These are phyloP conservation scores for Girardinus metallicus DNA, from an alignment of 2,797 vertebrate species.

Conservation along the genomic window DNA sequence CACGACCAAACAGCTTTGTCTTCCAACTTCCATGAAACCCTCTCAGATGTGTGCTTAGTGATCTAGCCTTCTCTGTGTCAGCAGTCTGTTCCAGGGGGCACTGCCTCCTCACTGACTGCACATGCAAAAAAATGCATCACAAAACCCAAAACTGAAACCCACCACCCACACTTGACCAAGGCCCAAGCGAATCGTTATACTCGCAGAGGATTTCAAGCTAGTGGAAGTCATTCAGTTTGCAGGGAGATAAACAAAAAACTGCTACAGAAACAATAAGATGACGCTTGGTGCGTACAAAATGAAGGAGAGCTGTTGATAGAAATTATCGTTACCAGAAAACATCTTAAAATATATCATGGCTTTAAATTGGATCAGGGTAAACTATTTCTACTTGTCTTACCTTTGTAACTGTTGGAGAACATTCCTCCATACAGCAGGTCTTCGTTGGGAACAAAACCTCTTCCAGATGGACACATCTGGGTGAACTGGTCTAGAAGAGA, in stretches of 20 bases:
- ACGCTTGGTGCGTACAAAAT: neutral
- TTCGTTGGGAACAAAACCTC: constrained; percentile 86
- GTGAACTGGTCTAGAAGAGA: constrained; percentile 88
- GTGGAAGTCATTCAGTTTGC: neutral
- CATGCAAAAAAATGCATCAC: neutral
- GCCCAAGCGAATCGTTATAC: neutral
- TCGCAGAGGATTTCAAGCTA: neutral
- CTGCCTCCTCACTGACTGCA: neutral
- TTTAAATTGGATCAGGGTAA: neutral
- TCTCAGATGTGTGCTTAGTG: neutral
- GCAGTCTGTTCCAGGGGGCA: neutral
- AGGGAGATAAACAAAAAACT: neutral
- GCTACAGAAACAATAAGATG: neutral
- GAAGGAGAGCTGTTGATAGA: neutral
- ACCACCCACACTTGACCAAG: neutral
- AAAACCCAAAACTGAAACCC: neutral
- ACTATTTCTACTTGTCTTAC: constrained; percentile 66
- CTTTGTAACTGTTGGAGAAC: constrained; percentile 83
- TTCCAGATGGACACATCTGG: constrained; percentile 92
- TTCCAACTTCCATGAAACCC: neutral
- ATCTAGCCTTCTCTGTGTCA: neutral
- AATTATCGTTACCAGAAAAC: neutral
- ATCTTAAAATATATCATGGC: neutral
- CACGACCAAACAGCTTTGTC: neutral
- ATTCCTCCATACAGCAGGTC: constrained; percentile 78